A percentile compares a stretch with the other conserved stretches of the same genome.
Evolutionary conservation across 2,113 vertebrate genomes (phyloP).

Genomic region (Bos javanicus): DNA sequence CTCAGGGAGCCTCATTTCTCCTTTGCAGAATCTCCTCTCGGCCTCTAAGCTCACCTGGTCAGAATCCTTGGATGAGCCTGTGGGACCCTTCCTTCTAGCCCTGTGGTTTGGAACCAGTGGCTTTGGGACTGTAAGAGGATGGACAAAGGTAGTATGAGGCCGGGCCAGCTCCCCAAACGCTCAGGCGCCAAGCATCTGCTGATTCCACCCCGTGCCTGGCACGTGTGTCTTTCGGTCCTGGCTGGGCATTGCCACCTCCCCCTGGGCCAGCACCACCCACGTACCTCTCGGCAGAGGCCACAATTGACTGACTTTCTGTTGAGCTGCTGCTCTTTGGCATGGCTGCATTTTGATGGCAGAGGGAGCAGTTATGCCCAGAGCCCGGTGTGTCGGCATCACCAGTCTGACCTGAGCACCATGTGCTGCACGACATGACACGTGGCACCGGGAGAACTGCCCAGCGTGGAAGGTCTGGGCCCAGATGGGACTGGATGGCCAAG

Average conservation of each 20-base stretch:
- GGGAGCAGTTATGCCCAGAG: constrained; percentile 36
- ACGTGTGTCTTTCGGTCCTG: background rate
- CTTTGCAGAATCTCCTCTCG: constrained; percentile 62
- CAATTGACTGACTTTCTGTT: constrained; percentile 37
- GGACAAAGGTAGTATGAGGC: constrained; percentile 73
- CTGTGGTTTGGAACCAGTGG: constrained; percentile 70
- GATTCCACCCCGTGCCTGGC: background rate
- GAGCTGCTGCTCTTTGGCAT: constrained; percentile 24
- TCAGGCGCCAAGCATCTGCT: background rate
- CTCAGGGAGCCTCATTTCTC: constrained; percentile 43
- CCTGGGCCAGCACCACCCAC: constrained; percentile 14
- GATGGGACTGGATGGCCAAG: constrained; percentile 30
- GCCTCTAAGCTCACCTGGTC: constrained; percentile 55
- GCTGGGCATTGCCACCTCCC: constrained; percentile 31
- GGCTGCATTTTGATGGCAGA: constrained; percentile 62
- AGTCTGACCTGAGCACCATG: constrained; percentile 56
- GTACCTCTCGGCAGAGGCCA: constrained; percentile 21
- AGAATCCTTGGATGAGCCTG: constrained; percentile 66
- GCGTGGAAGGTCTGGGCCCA: constrained; percentile 51
- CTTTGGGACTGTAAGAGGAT: constrained; percentile 68
- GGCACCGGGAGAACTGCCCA: constrained; percentile 29
- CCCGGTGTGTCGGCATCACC: background rate
- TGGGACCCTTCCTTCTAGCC: constrained; percentile 58
- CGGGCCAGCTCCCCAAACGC: constrained; percentile 12
- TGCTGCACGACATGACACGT: constrained; percentile 19